Evolutionary conservation across 2,113 vertebrate species (phyloP).

Genomic region (Triplophysa siluroides): DNA sequence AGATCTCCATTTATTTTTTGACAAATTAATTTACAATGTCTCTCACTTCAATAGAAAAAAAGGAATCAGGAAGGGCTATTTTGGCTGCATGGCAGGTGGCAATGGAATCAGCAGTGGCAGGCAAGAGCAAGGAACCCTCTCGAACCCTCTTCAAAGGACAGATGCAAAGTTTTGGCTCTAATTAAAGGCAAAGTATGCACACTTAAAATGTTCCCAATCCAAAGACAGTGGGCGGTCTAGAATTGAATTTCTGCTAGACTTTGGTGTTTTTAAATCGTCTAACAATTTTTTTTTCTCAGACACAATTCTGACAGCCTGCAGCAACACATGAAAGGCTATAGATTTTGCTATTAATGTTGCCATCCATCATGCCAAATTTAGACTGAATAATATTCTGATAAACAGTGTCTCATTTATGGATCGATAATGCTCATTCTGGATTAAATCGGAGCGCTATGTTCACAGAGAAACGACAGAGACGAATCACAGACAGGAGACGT

Average conservation of each 20-base stretch:
- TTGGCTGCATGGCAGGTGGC: conserved; percentile 55
- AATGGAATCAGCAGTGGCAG: conserved; percentile 47
- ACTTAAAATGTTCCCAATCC: conserved; percentile 40
- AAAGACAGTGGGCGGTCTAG: conserved; percentile 31
- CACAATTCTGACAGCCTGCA: conserved; percentile 6
- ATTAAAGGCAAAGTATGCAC: conserved; percentile 47
- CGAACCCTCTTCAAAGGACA: conserved; percentile 52
- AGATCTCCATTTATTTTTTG: conserved; percentile 65
- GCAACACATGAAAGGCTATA: conserved; percentile 15
- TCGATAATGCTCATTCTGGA: conserved; percentile 59
- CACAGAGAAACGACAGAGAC: background rate
- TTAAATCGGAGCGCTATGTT: background rate
- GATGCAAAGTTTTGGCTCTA: conserved; percentile 50
- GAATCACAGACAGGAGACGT: background rate
- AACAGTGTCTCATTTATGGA: conserved; percentile 46
- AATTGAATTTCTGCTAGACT: conserved; percentile 15
- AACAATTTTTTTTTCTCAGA: conserved; percentile 10
- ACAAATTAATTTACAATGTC: conserved; percentile 63
- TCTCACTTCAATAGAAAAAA: conserved; percentile 51
- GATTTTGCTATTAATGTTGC: conserved; percentile 22
- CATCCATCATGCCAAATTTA: conserved; percentile 16
- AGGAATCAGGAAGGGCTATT: conserved; percentile 48
- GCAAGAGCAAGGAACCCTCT: conserved; percentile 52
- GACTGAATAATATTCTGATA: conserved; percentile 20
- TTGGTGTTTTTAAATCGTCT: conserved; percentile 25